Conservation (phyloP, 2,888 invertebrate species). For the Germaria angustata region DNA sequence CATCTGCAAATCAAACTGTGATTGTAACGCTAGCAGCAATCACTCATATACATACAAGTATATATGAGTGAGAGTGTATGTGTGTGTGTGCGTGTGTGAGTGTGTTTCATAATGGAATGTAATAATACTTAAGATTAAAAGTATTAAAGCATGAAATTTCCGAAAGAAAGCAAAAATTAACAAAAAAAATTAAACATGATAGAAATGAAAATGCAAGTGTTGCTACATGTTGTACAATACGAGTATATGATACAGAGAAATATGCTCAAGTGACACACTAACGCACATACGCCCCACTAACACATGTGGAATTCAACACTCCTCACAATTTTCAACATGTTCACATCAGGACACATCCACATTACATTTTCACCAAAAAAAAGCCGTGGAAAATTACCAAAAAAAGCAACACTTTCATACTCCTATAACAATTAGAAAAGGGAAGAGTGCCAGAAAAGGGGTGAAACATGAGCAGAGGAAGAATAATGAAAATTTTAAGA, state of each 20-base stretch:
- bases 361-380: neutral
- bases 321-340: neutral
- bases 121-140: constrained; percentile 52
- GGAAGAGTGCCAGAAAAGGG: neutral
- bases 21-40: constrained; percentile 7
- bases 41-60: neutral
- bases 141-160: constrained; percentile 46
- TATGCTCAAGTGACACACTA: constrained; percentile 8
- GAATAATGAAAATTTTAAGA: neutral
- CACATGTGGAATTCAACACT: neutral
- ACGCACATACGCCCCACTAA: too few relatives aligned
- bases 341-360: neutral
- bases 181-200: neutral
- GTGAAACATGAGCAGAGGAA: neutral
- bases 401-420: constrained; percentile 13
- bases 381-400: neutral
- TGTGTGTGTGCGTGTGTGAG: neutral
- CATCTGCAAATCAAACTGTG: constrained; percentile 27
- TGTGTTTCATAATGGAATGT: constrained; percentile 34
- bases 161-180: neutral
- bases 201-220: constrained; percentile 26
- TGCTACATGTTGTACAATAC: neutral
- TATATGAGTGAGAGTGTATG: neutral
- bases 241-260: too few relatives aligned
- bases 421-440: constrained; percentile 23